These are phyloP conservation scores for Drosophila mulleri DNA, from an alignment of 2,888 invertebrate species.

Conservation along the genomic window DNA sequence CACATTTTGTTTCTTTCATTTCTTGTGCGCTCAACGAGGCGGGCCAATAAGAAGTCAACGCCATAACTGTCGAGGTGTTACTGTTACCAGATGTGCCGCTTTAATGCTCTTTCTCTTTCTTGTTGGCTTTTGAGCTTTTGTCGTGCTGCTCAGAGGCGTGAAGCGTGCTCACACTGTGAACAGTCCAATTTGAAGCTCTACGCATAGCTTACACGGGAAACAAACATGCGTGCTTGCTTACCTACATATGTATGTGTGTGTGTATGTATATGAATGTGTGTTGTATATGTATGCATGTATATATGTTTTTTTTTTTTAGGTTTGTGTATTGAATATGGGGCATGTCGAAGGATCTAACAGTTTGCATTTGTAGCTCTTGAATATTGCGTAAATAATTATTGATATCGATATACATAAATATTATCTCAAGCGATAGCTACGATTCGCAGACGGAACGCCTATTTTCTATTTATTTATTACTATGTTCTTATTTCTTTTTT, in stretches of 20 bases:
- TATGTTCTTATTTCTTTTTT: background rate
- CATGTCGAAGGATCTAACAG: background rate
- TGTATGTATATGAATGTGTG: too few relatives aligned
- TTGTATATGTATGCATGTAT: too few relatives aligned
- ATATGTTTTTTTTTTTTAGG: too few relatives aligned
- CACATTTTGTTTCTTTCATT: background rate
- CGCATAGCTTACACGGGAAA: background rate
- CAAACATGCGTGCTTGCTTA: conserved; percentile 1
- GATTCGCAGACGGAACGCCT: conserved; percentile 14
- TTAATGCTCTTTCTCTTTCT: background rate
- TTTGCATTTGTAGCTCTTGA: conserved; percentile 6
- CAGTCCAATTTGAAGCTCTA: background rate
- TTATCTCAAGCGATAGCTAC: background rate
- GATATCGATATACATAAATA: conserved; percentile 1
- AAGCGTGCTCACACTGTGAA: conserved; percentile 34
- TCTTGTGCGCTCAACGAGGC: conserved; percentile 24
- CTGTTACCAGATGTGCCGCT: conserved; percentile 24
- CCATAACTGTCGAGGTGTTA: conserved; percentile 46
- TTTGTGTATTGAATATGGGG: background rate
- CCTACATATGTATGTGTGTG: background rate
- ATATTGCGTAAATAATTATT: conserved; percentile 11
- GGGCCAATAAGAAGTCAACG: conserved; percentile 55
- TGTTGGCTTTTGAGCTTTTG: conserved; percentile 1
- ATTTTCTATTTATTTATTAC: background rate
- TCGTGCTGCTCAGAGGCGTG: conserved; percentile 34